Base-by-base conservation (phyloP, 2,888 invertebrate species). In the Drosophila recens region DNA sequence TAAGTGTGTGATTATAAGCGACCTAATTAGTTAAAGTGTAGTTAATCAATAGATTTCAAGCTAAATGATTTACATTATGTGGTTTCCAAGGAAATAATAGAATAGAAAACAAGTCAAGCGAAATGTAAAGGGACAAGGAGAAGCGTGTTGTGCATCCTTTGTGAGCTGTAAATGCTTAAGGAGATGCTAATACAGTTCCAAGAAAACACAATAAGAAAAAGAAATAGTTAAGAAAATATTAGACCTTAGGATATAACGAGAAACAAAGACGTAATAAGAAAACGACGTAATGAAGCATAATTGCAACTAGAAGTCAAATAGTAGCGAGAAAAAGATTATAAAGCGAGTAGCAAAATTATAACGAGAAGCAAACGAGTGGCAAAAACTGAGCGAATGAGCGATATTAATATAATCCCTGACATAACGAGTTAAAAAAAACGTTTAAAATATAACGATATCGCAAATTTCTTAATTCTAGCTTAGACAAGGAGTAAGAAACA, bases 21-120 rank as follows among this genome's bases (percentile, higher is more conserved):
- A 27, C 30, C 45, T 59, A 49, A 49, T 59, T 59, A 38, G 40
- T 30, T 17, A 6, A 42, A 33, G 33, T 40, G 23, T 23, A 38
- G 52, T 27, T 23, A 8, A 38, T 52, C 52, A 52, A 38, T 27
- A 6, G 23, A 38, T 23, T 27, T 38, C n/a, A 20, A 23, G 52
- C 38, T 23, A 27, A 52, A n/a, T 51, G 17, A 51, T 34, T 36
- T 36, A 11, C 11, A 51, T 17, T 17, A n/a, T 42, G 42, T 17
- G 17, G 49, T 34, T 51, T 20, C 10, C 11, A 20, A 8, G 11
- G 17, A 9, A 52, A 38, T 10, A 15, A 36, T 30, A 30, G 4
- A n/a, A 38, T 4, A 3, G 34, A 20, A 51, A n/a, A 20, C 23
- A 45, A 45, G 43, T 45, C 43, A 45, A 45, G 23, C 10, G 5